Base-by-base conservation (phyloP, 2,888 invertebrate genomes). In the Watsonalla binaria region DNA sequence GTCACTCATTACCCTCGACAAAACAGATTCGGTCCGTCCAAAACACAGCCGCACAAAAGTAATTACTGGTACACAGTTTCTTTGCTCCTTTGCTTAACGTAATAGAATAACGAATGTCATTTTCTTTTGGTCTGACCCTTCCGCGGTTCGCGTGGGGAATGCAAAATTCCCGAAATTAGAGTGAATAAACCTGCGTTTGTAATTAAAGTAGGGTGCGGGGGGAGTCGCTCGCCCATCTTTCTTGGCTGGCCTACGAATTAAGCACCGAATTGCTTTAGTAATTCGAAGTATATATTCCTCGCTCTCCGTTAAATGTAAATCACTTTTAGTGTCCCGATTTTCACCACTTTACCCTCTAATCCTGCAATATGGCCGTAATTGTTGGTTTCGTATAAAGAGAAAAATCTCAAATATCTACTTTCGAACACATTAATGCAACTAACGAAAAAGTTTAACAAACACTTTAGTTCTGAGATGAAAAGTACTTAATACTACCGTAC, bases 81-180 rank as follows among this genome's bases (percentile, higher is more conserved):
- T 81, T 78, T 76, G 70, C 82, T 84, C 79, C 82, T 84, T 86
- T 84, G 82, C 82, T 80, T 76, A 75, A 76, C 81, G 81, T 89
- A 90, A 89, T 88, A 88, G 85, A 90, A 90, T 90, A 90, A 90
- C 84, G 83, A 87, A 90, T 90, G 89, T 88, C 90, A 88, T 90
- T 90, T 90, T 90, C 90, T 90, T 89, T 88, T 78, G 69, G 75
- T 76, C 82, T 85, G 89, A 90, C 89, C 90, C 90, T 90, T 87
- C 82, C 86, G 89, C 78, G 88, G 88, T 87, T 86, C 88, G 83
- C 88, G 87, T 79, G 74, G 78, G 78, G 90, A 89, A 90, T 90
- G 87, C 86, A 82, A 90, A 90, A 87, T 86, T 89, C 79, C 79
- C 82, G 76, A 89, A 90, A 90, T 90, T 89, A 89, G 88, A 87